Evolutionary conservation across 2,888 invertebrate species (phyloP).

Genomic region (Synanthedon vespiformis): DNA sequence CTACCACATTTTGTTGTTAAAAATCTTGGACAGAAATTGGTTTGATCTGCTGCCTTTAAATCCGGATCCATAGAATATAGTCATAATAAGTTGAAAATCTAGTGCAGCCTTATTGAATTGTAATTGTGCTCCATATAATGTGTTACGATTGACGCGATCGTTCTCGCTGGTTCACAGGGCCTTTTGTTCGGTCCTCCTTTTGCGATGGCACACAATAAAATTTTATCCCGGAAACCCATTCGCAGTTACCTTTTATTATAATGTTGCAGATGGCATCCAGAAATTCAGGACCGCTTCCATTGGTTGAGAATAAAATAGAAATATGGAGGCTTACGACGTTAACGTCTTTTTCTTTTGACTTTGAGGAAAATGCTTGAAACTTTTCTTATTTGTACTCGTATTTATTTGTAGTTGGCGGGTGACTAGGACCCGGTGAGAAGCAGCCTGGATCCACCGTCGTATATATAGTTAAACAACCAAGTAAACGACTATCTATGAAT

Average conservation of each 20-base stretch:
- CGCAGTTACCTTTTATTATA: conserved; percentile 68
- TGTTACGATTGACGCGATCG: neutral
- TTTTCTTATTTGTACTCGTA: too few relatives aligned
- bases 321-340: neutral
- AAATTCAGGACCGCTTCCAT: conserved; percentile 11
- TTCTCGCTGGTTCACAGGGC: conserved; percentile 5
- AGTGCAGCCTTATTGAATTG: neutral
- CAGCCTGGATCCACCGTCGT: too few relatives aligned
- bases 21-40: neutral
- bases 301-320: neutral
- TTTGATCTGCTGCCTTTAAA: neutral
- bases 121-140: neutral
- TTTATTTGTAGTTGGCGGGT: too few relatives aligned
- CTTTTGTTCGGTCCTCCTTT: conserved; percentile 35
- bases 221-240: conserved; percentile 64
- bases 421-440: too few relatives aligned
- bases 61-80: neutral
- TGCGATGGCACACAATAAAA: conserved; percentile 63
- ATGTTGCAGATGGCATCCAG: conserved; percentile 59
- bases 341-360: too few relatives aligned
- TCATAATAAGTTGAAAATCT: neutral
- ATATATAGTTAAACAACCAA: too few relatives aligned
- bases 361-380: too few relatives aligned
- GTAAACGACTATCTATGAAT: too few relatives aligned
- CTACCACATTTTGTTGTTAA: neutral